These are phyloP conservation scores for Xenopus laevis DNA, from an alignment of 2,113 vertebrate species.

Conservation along the genomic window DNA sequence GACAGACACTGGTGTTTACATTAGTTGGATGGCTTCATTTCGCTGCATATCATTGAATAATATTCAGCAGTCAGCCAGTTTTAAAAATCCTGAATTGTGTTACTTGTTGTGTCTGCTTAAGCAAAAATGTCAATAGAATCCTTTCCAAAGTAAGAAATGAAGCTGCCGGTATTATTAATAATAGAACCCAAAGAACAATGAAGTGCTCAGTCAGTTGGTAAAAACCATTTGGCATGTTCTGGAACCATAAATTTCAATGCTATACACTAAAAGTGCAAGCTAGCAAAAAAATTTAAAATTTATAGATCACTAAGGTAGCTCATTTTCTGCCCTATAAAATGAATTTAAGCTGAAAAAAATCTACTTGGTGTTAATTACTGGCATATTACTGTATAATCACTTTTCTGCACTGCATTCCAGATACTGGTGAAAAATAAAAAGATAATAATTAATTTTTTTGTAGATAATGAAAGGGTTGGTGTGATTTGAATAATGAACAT, in stretches of 20 bases:
- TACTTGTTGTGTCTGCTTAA: too few species aligned
- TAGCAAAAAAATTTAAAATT: not conserved
- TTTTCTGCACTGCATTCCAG: slow-evolving; percentile 11
- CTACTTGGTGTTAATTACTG: not conserved
- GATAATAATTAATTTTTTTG: too few species aligned
- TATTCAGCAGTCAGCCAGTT: too few species aligned
- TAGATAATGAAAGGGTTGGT: too few species aligned
- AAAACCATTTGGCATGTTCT: not conserved
- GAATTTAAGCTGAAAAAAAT: not conserved
- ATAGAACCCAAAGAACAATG: not conserved
- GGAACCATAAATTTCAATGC: not conserved
- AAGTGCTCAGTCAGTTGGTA: not conserved
- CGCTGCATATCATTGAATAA: too few species aligned
- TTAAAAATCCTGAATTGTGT: too few species aligned
- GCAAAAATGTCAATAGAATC: not conserved
- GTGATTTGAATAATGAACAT: too few species aligned
- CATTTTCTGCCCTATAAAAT: slow-evolving; percentile 5
- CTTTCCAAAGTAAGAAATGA: not conserved
- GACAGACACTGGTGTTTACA: too few species aligned
- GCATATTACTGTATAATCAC: slow-evolving; percentile 15
- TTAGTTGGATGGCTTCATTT: too few species aligned
- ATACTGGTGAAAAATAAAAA: slow-evolving; percentile 1
- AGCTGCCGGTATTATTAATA: not conserved
- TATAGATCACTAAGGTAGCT: slow-evolving; percentile 16
- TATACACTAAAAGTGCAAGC: slow-evolving; percentile 8